Base-by-base conservation (phyloP, 1,140 invertebrate species). In the Venturia canescens region DNA sequence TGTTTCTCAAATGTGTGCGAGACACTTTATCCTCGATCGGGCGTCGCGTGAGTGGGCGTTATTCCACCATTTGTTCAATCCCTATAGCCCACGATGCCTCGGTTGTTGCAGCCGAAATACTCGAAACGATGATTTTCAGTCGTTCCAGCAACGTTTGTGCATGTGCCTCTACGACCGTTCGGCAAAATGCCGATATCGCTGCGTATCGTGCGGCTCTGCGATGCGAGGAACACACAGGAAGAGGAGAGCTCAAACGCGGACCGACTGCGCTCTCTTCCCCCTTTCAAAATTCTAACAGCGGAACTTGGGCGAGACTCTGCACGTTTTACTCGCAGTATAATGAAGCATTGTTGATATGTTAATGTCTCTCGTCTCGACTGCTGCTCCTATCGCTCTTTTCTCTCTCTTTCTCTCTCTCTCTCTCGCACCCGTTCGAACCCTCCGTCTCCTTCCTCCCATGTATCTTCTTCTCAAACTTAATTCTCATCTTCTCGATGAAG, bases 341-440 rank as follows among this genome's bases (percentile, higher is more conserved):
- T 89, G 84, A 85, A 83, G 83, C 83, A 89, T 89, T 89, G 88
- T 89, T 87, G 86, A 86, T 87, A 88, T 89, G 87, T 85, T 88
- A 89, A 89, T 88, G 83, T 81, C 80, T 80, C 75, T 66, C 34
- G 26, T 57, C 72, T 21, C 38, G 18, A 69, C 53, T 71, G 63
- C 60, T 26, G 60, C 5, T 26, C 60, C 60, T 26, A 60, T 79
- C 31, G 76, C 16, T 57, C 44, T 44, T 60, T 29, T 77, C 38
- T 71, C 27, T 80, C 60, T 79, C 34, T 21, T 48, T 27, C 60
- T 2, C 50, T 50, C 31, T 78, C 60, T n/a, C 16, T 1, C 69
- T 6, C 26, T 34, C 26, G 23, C 63, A 44, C 38, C 7, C 38
- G 1, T 44, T 4, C 7, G 13, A 44, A 44, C 31, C 67, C 31